Percentiles rank a stretch among this genome's conserved stretches.
Conservation (phyloP, 2,888 invertebrate genomes). For the Philopedon plagiatum region DNA sequence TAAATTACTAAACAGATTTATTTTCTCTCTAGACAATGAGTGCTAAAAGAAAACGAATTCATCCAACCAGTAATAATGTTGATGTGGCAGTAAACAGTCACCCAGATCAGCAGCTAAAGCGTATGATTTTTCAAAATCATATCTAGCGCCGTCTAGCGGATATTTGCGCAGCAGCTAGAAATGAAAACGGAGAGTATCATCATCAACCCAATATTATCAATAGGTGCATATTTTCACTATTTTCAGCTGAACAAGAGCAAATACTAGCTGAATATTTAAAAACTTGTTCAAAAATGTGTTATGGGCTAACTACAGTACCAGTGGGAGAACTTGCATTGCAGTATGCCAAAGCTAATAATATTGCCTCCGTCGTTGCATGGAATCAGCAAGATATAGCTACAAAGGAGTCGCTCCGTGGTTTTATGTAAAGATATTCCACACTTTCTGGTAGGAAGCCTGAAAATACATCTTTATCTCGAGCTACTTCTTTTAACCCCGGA, state of each 20-base stretch:
- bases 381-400: slow-evolving; percentile 26
- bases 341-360: slow-evolving; percentile 11
- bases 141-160: slow-evolving; percentile 19
- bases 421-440: slow-evolving; percentile 32
- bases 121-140: slow-evolving; percentile 17
- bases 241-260: slow-evolving; percentile 28
- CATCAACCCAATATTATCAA: slow-evolving; percentile 24
- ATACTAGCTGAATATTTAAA: slow-evolving; percentile 29
- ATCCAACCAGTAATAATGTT: too few species aligned
- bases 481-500: slow-evolving; percentile 36
- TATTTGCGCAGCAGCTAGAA: slow-evolving; percentile 13
- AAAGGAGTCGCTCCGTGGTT: slow-evolving; percentile 38
- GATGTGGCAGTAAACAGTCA: too few species aligned
- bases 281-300: slow-evolving; percentile 42
- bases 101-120: neutral
- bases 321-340: slow-evolving; percentile 1
- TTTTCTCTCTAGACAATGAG: too few species aligned
- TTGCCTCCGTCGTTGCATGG: neutral
- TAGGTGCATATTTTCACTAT: slow-evolving; percentile 25
- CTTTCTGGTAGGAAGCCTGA: slow-evolving; percentile 29
- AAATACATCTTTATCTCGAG: slow-evolving; percentile 30
- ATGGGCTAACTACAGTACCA: slow-evolving; percentile 27
- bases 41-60: too few species aligned
- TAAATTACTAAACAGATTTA: too few species aligned
- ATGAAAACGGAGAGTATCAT: neutral